Evolutionary conservation across 2,888 invertebrate species (phyloP).

Genomic region (Andrena bucephala): DNA sequence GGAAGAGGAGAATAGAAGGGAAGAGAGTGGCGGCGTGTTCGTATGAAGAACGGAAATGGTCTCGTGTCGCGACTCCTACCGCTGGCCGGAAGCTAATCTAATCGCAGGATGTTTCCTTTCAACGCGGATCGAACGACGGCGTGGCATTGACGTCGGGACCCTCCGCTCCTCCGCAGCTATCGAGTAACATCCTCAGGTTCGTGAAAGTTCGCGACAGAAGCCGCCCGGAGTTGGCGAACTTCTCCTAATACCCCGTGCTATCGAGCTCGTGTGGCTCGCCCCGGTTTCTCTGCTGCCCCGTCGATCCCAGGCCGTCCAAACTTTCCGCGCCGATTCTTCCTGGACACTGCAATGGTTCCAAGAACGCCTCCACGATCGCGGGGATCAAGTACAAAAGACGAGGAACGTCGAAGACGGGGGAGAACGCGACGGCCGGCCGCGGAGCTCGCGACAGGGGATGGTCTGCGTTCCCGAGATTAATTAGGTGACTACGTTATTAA

Average conservation of each 20-base stretch:
- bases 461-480: slow-evolving; percentile 74
- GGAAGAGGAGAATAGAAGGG: slow-evolving; percentile 7
- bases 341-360: neutral
- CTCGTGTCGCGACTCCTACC: slow-evolving; percentile 59
- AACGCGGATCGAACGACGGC: slow-evolving; percentile 9
- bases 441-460: slow-evolving; percentile 52
- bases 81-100: slow-evolving; percentile 37
- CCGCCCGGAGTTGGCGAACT: slow-evolving; percentile 24
- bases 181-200: slow-evolving; percentile 21
- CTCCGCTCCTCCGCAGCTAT: slow-evolving; percentile 26
- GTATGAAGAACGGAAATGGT: slow-evolving; percentile 70
- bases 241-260: slow-evolving; percentile 50
- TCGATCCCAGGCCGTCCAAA: slow-evolving; percentile 27
- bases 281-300: slow-evolving; percentile 35
- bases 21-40: slow-evolving; percentile 65
- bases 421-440: slow-evolving; percentile 7
- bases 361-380: slow-evolving; percentile 4
- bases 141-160: slow-evolving; percentile 21
- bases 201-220: slow-evolving; percentile 44
- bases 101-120: slow-evolving; percentile 41
- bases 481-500: slow-evolving; percentile 77
- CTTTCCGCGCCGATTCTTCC: slow-evolving; percentile 13
- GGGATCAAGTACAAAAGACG: slow-evolving; percentile 35
- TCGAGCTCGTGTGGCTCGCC: slow-evolving; percentile 29
- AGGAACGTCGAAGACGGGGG: slow-evolving; percentile 22